Evolutionary conservation across 2,888 invertebrate genomes (phyloP), one percentile per base, ranked within the genome.

Genomic region (Hypomecis punctinalis): DNA sequence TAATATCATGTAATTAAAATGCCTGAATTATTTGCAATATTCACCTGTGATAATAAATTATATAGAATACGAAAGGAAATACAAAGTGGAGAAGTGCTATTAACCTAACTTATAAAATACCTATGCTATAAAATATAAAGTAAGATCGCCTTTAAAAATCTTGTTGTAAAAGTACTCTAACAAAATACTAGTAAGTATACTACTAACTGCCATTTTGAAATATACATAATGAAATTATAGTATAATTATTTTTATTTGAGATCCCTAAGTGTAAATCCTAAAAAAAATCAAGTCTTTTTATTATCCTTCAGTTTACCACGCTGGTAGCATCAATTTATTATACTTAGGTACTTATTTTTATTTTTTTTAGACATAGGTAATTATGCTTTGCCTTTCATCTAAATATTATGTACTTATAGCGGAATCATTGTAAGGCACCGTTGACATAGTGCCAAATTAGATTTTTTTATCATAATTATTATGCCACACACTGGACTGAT

Each of bases 31-130:
- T 85, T 86, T 85, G 85, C 85, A 83, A 86, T 88, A 85, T 85
- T 81, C 81, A 86, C 83, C 91, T 91, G 91, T 91, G 91, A 91
- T 91, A 91, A 80, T 85, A 85, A 84, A 84, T 83, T 83, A 80
- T 83, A 81, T 82, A 81, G 76, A 79, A 73, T 77, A 80, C 75
- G 71, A 55, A 78, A 47, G 10, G 9, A 39, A 46, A 53, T 42
- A 36, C 9, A 47, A 35, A 80, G 70, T 71, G 69, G 63, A 72
- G 68, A 76, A 78, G 54, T 59, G 33, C 59, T 65, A 63, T 64
- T 56, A 47, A 55, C 45, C 53, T 53, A 9, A 52, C 23, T 23
- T 23, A 33, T 37, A 4, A 8, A n/a, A 35, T 48, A 47, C 4
- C 48, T 33, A 33, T n/a, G n/a, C 42, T 47, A 49, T 54, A 40